phyloP scores from a whole-genome alignment of 2,888 invertebrate species.

The Cremastinae sp. region DNA sequence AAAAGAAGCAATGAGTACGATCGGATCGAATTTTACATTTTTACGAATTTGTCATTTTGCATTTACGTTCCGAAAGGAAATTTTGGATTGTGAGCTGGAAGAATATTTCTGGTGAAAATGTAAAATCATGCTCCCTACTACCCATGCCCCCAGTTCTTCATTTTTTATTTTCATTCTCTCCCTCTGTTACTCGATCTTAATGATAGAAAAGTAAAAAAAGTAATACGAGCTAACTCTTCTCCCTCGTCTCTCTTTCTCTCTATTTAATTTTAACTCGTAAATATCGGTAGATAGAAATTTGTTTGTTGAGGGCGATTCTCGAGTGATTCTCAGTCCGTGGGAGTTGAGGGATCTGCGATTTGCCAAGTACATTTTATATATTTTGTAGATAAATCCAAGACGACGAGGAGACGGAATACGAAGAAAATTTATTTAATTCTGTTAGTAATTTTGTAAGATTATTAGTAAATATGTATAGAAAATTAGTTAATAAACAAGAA shows the following conservation, averaged over 20 bases:
- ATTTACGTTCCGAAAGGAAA: background rate
- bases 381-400: constrained; percentile 48
- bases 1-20: too few relatives aligned
- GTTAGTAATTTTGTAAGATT: constrained; percentile 47
- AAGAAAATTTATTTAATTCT: constrained; percentile 52
- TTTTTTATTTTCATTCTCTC: constrained; percentile 10
- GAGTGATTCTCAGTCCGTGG: constrained; percentile 23
- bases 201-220: constrained; percentile 40
- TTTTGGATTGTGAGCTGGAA: constrained; percentile 1
- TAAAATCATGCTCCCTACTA: background rate
- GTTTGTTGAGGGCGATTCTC: constrained; percentile 34
- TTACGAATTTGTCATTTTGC: background rate
- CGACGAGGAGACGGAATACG: constrained; percentile 1
- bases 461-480: constrained; percentile 20
- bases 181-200: constrained; percentile 51
- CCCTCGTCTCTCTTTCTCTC: background rate
- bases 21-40: constrained; percentile 5
- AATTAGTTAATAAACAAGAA: constrained; percentile 35
- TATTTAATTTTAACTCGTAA: constrained; percentile 27
- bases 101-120: background rate
- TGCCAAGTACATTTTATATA: constrained; percentile 57
- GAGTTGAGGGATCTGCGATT: constrained; percentile 24
- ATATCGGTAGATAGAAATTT: constrained; percentile 44
- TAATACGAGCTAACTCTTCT: constrained; percentile 31
- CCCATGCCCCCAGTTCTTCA: constrained; percentile 6